Percentiles rank a stretch among this genome's conserved stretches.
Conservation (phyloP, 2,888 invertebrate species). For the Eristalis arbustorum region DNA sequence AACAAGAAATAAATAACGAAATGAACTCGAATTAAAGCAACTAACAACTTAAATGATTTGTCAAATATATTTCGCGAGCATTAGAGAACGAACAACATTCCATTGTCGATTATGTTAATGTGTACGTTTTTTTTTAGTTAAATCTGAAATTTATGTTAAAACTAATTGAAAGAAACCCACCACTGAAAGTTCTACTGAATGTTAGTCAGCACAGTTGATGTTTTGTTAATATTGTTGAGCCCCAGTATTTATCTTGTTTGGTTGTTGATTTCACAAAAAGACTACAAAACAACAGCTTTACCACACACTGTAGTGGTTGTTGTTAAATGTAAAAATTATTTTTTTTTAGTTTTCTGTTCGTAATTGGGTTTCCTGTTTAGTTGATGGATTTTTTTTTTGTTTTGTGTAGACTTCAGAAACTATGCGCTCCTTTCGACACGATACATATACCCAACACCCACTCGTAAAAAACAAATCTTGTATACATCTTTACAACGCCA, state of each 20-base stretch:
- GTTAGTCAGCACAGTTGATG: slow-evolving; percentile 66
- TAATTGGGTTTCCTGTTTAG: slow-evolving; percentile 21
- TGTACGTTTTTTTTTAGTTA: slow-evolving; percentile 32
- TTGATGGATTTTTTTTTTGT: neutral
- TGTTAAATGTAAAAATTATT: slow-evolving; percentile 20
- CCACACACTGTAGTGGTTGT: slow-evolving; percentile 43
- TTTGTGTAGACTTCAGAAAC: neutral
- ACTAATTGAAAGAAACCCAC: slow-evolving; percentile 33
- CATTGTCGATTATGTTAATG: slow-evolving; percentile 42
- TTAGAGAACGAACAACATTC: neutral
- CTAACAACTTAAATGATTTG: neutral
- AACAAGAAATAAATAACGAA: neutral
- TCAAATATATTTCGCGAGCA: neutral
- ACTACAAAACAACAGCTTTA: slow-evolving; percentile 24
- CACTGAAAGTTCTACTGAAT: slow-evolving; percentile 61
- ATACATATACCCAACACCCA: neutral
- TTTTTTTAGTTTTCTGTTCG: neutral
- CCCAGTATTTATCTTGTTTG: slow-evolving; percentile 40
- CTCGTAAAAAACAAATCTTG: too few relatives aligned
- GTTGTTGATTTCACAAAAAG: slow-evolving; percentile 3
- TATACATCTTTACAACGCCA: neutral
- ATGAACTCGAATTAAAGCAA: neutral
- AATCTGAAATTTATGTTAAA: slow-evolving; percentile 1
- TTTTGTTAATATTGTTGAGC: slow-evolving; percentile 41
- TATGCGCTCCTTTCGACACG: neutral